Evolutionary conservation across 2,797 vertebrate species (phyloP), one percentile per base, ranked within the genome.

Genomic region (Gymnothorax reevesii): DNA sequence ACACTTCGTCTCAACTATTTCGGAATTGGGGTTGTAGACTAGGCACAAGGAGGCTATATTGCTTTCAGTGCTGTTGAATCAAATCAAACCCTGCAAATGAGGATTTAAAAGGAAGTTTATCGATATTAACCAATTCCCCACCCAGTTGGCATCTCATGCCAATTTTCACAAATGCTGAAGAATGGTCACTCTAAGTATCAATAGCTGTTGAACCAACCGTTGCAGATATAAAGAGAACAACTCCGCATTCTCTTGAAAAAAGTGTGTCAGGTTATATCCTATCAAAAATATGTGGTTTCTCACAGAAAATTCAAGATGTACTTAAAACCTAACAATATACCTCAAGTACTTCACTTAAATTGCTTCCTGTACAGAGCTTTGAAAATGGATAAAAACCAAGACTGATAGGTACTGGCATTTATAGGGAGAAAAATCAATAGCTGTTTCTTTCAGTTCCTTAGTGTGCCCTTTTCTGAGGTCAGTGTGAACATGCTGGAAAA

Each of bases 351-450:
- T 17, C 13, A 75, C 42, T 15, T 42, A 75, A 75, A 75, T 49
- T 42, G 73, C 33, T 75, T n/a, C 25, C 73, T 75, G 33, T 75
- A 33, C 33, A 75, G 13, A 15, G 27, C 73, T 75, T 75, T 75
- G 73, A 75, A 75, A 42, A 42, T 75, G 73, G 73, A 75, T 75
- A 75, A 33, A 33, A 42, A 75, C 33, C 73, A 75, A 75, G 73
- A 5, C 33, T 42, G 73, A 75, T 6, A 49, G 73, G 73, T 12
- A 79, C 75, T 79, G 75, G 75, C 49, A 79, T 79, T 79, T 79
- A 79, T 15, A 79, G 49, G 15, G 75, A 79, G 20, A 79, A 17
- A 79, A 79, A 79, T 79, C 75, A 20, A 79, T 79, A 55, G 13
- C 5, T 17, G 15, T 79, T 79, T 79, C 7, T 22, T 54, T 79